Evolutionary conservation across 2,113 vertebrate genomes (phyloP), one percentile per base, ranked within the genome.

Genomic region (Sterna hirundo): DNA sequence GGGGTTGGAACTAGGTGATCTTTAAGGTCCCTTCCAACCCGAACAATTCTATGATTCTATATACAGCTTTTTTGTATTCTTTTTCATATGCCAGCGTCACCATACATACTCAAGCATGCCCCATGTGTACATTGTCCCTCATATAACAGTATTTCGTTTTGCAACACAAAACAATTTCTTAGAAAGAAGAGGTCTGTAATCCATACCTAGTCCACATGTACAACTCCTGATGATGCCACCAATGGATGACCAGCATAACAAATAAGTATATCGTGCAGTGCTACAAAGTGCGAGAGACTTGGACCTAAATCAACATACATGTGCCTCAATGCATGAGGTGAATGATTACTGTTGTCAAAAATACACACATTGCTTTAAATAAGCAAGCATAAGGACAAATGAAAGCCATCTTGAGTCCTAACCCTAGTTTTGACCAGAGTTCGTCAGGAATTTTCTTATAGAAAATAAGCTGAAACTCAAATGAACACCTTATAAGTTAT

Each of bases 401-500:
- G 3, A 4, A 62, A 62, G n/a, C 5, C 30, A 38, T 19, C 38
- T 40, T 68, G 11, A 46, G 26, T 40, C 14, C 34, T 29, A 80
- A 34, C 13, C 15, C 5, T 11, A 60, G 38, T 47, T 75, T 38
- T 42, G 25, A 75, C 23, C 27, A 68, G 44, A 38, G 29, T 8
- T 27, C 23, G 29, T 25, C 23, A 29, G 44, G 17, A 65, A 27
- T 65, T 46, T 46, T 52, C 44, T 36, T 16, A 46, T 4, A 68
- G n/a, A 86, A 60, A 60, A 30, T 26, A 22, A n/a, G 6, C 51
- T 68, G 13, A 62, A 72, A 38, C 17, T 26, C 34, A 30, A 61
- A 29, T 1, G 1, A 27, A 42, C 3, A 61, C 12, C 8, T 61
- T 26, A 1, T 12, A 40, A 40, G 6, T 23, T 46, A 27, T 46